Percentiles rank a stretch among this genome's conserved stretches.
These are phyloP conservation scores for Coreius guichenoti DNA, from an alignment of 2,797 vertebrate species.

Conservation along the genomic window DNA sequence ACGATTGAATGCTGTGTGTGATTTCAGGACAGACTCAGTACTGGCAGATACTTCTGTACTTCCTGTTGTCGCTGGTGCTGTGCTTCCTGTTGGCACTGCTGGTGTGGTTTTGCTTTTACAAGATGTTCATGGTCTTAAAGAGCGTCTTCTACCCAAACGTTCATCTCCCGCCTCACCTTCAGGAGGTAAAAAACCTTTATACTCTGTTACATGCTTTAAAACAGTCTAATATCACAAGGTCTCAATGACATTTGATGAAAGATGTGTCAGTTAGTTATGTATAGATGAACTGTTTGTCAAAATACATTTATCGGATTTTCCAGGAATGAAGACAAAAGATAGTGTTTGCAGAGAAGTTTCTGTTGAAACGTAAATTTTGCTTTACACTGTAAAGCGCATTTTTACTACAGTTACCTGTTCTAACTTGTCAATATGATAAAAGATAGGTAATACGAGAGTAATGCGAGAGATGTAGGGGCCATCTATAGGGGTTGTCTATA, in stretches of 20 bases:
- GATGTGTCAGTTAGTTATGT: background rate
- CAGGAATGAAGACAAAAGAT: too few species aligned
- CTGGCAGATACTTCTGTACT: constrained; percentile 69
- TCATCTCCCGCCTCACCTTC: constrained; percentile 66
- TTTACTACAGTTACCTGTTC: too few species aligned
- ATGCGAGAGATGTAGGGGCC: too few species aligned
- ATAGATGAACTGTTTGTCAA: background rate
- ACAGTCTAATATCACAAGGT: background rate
- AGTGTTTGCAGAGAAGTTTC: too few species aligned
- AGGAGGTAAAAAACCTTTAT: constrained; percentile 63
- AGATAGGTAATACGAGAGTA: too few species aligned
- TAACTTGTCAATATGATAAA: too few species aligned
- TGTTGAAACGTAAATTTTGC: too few species aligned
- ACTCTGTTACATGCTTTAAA: background rate
- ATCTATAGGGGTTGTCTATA: too few species aligned
- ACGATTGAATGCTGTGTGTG: background rate
- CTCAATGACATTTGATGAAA: background rate
- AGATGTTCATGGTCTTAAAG: constrained; percentile 62
- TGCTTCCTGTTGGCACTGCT: constrained; percentile 59
- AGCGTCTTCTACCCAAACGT: constrained; percentile 59
- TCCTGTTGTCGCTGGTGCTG: constrained; percentile 67
- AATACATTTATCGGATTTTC: background rate
- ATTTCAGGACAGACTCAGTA: constrained; percentile 64
- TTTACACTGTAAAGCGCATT: too few species aligned
- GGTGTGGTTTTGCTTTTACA: constrained; percentile 8